Base-by-base conservation (phyloP, 2,888 invertebrate species). In the Drosophila yooni region DNA sequence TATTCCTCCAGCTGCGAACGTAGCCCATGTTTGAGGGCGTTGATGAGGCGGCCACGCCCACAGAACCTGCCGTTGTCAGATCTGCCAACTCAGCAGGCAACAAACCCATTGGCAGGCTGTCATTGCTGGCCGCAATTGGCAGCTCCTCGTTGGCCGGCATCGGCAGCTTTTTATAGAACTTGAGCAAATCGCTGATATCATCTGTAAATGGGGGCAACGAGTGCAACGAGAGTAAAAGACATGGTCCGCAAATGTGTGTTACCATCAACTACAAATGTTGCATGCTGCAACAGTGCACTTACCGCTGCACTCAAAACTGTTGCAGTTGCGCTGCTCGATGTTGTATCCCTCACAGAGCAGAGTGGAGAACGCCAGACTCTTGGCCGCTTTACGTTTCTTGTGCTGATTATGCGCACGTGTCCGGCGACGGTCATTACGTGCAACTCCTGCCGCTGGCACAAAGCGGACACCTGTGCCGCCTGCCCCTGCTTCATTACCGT, bases 311-410 rank as follows among this genome's bases (percentile, higher is more conserved):
- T 93, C 93, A 75, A 93, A 93, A 65, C 91, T 92, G 81, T 93
- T 93, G 89, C 93, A 93, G 82, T 93, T 92, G 64, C 93, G 91
- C 81, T 93, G 93, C 78, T 93, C 93, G 65, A 93, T 93, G 81
- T 93, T 93, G 84, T 93, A 93, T 52, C 93, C 93, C 73, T 93
- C 93, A 70, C 93, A 93, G 73, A 92, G 92, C 65, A 93, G 89
- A 50, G 93, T 93, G 50, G 93, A 92, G 48, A 92, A 82, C 8
- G 85, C 81, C 13, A 84, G 66, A 64, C 89, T 91, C 78, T 92
- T 93, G 67, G 91, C 75, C 70, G 91, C 79, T 83, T 90, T 91
- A 76, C 82, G 88, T 58, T 84, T 84, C 71, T 91, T 90, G 59
- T 79, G 79, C 67, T 88, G 89, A 82, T 83, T 82, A 73, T 74